Conservation (phyloP, 1,140 invertebrate species). For the Papilio machaon region DNA sequence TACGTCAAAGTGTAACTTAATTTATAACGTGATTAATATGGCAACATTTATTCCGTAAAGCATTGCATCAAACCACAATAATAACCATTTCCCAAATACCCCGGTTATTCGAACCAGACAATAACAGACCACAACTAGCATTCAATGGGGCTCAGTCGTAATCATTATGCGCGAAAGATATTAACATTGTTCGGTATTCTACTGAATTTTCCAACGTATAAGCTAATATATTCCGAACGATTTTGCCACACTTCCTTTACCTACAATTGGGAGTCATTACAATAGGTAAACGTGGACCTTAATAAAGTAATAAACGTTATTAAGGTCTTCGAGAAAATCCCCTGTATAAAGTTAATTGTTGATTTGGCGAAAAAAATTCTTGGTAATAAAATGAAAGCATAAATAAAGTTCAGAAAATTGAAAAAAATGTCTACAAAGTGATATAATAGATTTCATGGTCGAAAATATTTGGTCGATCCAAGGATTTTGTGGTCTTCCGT, state of each 20-base stretch:
- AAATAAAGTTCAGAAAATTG: too few relatives aligned
- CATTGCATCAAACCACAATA: conserved; percentile 5
- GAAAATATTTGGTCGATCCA: too few relatives aligned
- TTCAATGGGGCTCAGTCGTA: conserved; percentile 27
- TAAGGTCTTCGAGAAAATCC: background rate
- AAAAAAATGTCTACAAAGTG: too few relatives aligned
- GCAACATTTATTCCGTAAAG: background rate
- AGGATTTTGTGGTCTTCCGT: too few relatives aligned
- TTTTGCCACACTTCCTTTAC: conserved; percentile 5
- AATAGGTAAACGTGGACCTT: background rate
- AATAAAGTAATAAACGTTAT: background rate
- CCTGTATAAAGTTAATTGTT: background rate
- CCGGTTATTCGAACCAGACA: conserved; percentile 7
- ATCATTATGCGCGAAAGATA: conserved; percentile 32
- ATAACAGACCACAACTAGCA: conserved; percentile 30
- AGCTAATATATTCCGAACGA: conserved; percentile 18
- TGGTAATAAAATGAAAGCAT: background rate
- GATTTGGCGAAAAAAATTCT: background rate
- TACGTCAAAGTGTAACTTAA: too few relatives aligned
- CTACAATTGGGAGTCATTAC: background rate
- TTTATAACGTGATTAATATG: background rate
- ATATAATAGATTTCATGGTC: too few relatives aligned
- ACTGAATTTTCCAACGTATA: conserved; percentile 17
- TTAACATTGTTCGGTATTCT: conserved; percentile 28
- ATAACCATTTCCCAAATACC: conserved; percentile 7